Conservation (phyloP, 2,888 invertebrate species). For the Vannuccia rotundouncinata region DNA sequence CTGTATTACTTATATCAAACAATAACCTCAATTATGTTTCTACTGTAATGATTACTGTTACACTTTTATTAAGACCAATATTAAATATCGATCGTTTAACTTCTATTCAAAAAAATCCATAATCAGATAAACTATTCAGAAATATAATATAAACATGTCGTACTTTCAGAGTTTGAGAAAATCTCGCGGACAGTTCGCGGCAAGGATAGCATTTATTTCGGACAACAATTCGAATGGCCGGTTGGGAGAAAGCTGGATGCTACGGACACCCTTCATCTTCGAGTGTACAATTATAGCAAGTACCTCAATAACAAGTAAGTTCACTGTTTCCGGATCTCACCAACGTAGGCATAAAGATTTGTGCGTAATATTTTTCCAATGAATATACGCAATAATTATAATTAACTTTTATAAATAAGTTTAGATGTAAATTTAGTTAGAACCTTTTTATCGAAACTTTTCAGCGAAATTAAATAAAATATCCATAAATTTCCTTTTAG, state of each 20-base stretch:
- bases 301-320: slow-evolving; percentile 62
- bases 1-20: too few relatives aligned
- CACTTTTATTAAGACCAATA: too few relatives aligned
- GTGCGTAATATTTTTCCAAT: neutral
- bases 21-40: too few relatives aligned
- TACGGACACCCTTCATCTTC: slow-evolving; percentile 63
- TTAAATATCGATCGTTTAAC: too few relatives aligned
- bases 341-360: too few relatives aligned
- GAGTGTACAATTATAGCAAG: slow-evolving; percentile 61
- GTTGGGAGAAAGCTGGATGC: slow-evolving; percentile 64
- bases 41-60: too few relatives aligned
- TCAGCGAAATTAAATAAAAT: too few relatives aligned
- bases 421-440: neutral
- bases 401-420: neutral
- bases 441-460: neutral
- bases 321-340: too few relatives aligned
- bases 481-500: too few relatives aligned
- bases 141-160: too few relatives aligned
- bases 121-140: too few relatives aligned
- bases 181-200: slow-evolving; percentile 30
- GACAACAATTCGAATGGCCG: slow-evolving; percentile 66
- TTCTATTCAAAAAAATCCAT: too few relatives aligned
- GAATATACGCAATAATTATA: neutral
- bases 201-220: slow-evolving; percentile 38
- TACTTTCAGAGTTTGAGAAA: slow-evolving; percentile 35